Conservation (phyloP, 1,140 invertebrate genomes). For the Lordiphosa collinella region DNA sequence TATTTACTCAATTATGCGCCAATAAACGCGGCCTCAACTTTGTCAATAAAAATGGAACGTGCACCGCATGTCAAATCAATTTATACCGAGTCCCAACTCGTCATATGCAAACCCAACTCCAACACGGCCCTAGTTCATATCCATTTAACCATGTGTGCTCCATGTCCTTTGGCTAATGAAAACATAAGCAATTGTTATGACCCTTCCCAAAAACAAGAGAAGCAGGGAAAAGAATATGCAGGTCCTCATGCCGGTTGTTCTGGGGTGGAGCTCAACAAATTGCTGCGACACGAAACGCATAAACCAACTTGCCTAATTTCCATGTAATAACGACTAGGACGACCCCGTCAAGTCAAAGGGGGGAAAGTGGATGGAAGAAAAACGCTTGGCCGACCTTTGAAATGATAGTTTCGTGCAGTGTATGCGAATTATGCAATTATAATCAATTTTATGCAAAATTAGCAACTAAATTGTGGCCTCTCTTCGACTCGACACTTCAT, state of each 20-base stretch:
- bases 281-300: slow-evolving; percentile 21
- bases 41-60: slow-evolving; percentile 57
- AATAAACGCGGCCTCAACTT: slow-evolving; percentile 53
- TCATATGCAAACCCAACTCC: too few relatives aligned
- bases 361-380: neutral
- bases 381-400: slow-evolving; percentile 2
- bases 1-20: slow-evolving; percentile 57
- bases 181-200: too few relatives aligned
- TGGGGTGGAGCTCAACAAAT: slow-evolving; percentile 12
- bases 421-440: slow-evolving; percentile 57
- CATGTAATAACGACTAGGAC: slow-evolving; percentile 26
- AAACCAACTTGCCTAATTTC: slow-evolving; percentile 39
- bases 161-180: too few relatives aligned
- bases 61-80: slow-evolving; percentile 44
- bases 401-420: slow-evolving; percentile 37
- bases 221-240: slow-evolving; percentile 7
- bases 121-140: too few relatives aligned
- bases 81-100: neutral
- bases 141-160: too few relatives aligned
- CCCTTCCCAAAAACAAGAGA: neutral
- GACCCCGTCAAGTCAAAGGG: neutral
- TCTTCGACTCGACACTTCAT: slow-evolving; percentile 1
- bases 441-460: slow-evolving; percentile 54
- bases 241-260: neutral
- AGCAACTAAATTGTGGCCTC: slow-evolving; percentile 40